A percentile compares a stretch with the other conserved stretches of the same genome.
These are phyloP conservation scores for Clepsis dumicolana DNA, from an alignment of 2,888 invertebrate genomes.

Conservation along the genomic window DNA sequence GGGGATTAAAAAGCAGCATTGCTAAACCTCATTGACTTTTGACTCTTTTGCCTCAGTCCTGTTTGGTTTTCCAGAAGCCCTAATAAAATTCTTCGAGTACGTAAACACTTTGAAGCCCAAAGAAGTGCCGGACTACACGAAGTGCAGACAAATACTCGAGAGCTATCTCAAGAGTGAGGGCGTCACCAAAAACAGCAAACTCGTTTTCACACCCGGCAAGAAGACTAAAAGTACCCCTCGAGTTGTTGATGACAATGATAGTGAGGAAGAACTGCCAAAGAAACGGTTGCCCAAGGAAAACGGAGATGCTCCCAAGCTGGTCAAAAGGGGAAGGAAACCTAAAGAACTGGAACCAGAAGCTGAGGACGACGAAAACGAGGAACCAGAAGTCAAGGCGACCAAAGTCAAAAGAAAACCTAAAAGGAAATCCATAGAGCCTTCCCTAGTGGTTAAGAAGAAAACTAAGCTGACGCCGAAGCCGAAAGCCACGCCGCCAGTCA, in stretches of 20 bases:
- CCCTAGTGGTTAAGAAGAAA: conserved; percentile 67
- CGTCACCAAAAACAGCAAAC: conserved; percentile 83
- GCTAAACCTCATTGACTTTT: too few relatives aligned
- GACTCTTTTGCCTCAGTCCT: too few relatives aligned
- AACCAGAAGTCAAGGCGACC: conserved; percentile 56
- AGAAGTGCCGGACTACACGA: conserved; percentile 90
- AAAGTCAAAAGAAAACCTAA: conserved; percentile 57
- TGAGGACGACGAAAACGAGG: conserved; percentile 64
- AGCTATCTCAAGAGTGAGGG: conserved; percentile 88
- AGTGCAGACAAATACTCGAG: conserved; percentile 88
- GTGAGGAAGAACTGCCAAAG: conserved; percentile 46
- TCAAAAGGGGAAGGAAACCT: conserved; percentile 48
- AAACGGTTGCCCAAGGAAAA: conserved; percentile 47
- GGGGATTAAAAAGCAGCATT: too few relatives aligned
- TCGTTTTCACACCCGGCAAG: conserved; percentile 83
- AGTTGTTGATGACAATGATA: conserved; percentile 19
- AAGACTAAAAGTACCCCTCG: conserved; percentile 48
- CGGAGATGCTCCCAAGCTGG: conserved; percentile 48
- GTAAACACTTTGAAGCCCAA: conserved; percentile 89
- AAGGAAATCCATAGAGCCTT: conserved; percentile 70
- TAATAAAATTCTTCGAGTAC: conserved; percentile 89
- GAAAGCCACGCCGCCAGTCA: conserved; percentile 73
- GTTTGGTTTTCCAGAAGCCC: conserved; percentile 80
- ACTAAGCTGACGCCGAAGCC: conserved; percentile 68
- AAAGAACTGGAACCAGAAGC: conserved; percentile 47